Base-by-base conservation (phyloP, 2,113 vertebrate species). In the Craseonycteris thonglongyai region DNA sequence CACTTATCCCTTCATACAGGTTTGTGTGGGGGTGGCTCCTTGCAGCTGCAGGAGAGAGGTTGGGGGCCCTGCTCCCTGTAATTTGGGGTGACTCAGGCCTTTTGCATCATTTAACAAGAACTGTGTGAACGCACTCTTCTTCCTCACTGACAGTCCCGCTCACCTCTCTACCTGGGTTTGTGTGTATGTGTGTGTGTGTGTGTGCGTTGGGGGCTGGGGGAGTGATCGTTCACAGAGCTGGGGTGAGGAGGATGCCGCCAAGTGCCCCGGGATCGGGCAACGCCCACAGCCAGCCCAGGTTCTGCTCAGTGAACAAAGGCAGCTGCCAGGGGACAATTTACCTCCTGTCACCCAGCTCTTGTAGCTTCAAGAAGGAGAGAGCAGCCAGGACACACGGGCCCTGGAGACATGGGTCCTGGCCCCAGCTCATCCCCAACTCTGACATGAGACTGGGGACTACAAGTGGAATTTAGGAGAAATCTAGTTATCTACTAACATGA, bases 61-160 rank as follows among this genome's bases (percentile, higher is more conserved):
- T 0, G 2, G 47, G 22, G 21, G 26, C 12, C 12, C 28, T 19
- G 19, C 51, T 45, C 51, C 6, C 1, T 56, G 12, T 0, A 0
- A 4, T 8, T 5, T 7, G 14, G 5, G 33, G 47, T 66, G 49
- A 90, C 82, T 75, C 63, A 15, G 3, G 40, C 33, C 15, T 90
- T 84, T 63, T 89, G 76, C 59, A 81, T 71, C 81, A 90, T 84
- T 84, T 81, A 87, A 15, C 54, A 86, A 82, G 89, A 89, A 80
- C 51, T 16, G 30, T 1, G 0, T 95, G 90, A 95, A 95, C 87
- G 84, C 81, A 30, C 16, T 24, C 80, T 69, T 49, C 51, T 51
- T 58, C 47, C 26, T 26, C 18, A 78, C 74, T 76, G 65, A 61
- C 47, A 56, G 72, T 35, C n/a, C 54, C 18, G 45, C 80, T 84